A percentile compares a stretch with the other conserved stretches of the same genome.
These are phyloP conservation scores for Scaptomyza cyrtandrae DNA, from an alignment of 2,888 invertebrate species.

Conservation along the genomic window DNA sequence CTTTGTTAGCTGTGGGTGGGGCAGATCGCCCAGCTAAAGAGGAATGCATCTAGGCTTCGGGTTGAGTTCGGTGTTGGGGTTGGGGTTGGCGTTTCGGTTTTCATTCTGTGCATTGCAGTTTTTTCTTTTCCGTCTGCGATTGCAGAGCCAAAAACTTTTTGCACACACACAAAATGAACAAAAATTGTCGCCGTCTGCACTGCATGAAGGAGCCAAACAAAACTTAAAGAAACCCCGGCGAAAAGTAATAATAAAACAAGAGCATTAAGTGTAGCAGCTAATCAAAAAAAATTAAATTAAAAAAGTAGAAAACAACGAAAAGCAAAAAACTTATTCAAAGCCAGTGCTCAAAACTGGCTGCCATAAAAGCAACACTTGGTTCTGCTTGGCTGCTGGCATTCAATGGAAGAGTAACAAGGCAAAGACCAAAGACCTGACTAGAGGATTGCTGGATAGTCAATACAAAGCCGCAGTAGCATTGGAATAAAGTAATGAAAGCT, in stretches of 20 bases:
- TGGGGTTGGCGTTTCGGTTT: background rate
- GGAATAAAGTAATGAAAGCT: slow-evolving; percentile 11
- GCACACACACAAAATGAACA: slow-evolving; percentile 32
- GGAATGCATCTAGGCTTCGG: background rate
- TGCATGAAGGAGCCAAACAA: slow-evolving; percentile 20
- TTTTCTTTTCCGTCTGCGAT: slow-evolving; percentile 17
- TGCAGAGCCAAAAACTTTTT: slow-evolving; percentile 37
- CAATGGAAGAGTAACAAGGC: background rate
- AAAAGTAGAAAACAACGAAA: slow-evolving; percentile 17
- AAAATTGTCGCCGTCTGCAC: slow-evolving; percentile 36
- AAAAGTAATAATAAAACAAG: slow-evolving; percentile 28
- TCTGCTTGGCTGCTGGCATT: slow-evolving; percentile 3
- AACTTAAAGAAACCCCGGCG: slow-evolving; percentile 27
- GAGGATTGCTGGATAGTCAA: slow-evolving; percentile 13
- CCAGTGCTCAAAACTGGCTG: slow-evolving; percentile 30
- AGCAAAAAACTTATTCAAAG: slow-evolving; percentile 34
- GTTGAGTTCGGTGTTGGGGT: background rate
- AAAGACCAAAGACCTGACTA: background rate
- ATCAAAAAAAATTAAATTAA: slow-evolving; percentile 60
- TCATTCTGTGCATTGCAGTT: slow-evolving; percentile 11
- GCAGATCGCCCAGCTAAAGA: background rate
- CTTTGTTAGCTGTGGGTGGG: background rate
- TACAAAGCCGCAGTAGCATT: background rate
- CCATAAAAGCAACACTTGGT: slow-evolving; percentile 64
- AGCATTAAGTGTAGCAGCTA: slow-evolving; percentile 52